Evolutionary conservation across 2,797 vertebrate genomes (phyloP), one percentile per base, ranked within the genome.

Genomic region (Chanos chanos): DNA sequence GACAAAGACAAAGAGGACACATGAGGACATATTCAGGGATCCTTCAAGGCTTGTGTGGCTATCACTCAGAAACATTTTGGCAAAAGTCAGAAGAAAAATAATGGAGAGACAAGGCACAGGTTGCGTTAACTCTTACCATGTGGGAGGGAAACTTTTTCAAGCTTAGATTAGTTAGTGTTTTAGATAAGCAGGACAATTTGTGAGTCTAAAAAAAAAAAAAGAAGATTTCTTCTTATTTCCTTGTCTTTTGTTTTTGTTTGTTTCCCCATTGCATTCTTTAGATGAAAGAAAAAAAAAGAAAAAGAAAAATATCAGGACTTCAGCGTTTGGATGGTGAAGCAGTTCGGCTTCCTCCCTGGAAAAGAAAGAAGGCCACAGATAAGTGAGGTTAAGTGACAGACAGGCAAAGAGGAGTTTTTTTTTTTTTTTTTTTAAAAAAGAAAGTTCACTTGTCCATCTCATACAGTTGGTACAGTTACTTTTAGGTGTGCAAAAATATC

Each of bases 311-410:
- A 19, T 33, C 18, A 61, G 74, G 78, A 70, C 77, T 80, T 97
- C 93, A 99, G 85, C 95, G 95, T 85, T 95, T 93, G 43, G 92
- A 84, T 58, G 95, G 94, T 53, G 96, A 97, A 66, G 94, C 88
- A 19, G 94, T 93, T 77, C 94, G 91, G 85, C 90, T 88, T 83
- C 94, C 89, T 86, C 96, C 94, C 80, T 85, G 65, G 18, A 64
- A 86, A 15, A 79, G 54, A 76, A 40, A 74, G 67, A 81, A 78
- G 59, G 19, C 81, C 45, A 71, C 16, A 71, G 1, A 22, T n/a
- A 24, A 15, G 2, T 7, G 22, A 16, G 27, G 28, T 5, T 40
- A 1, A 36, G 10, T 60, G 16, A 50, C 13, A 45, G 0, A n/a
- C n/a, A n/a, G n/a, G n/a, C n/a, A n/a, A n/a, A n/a, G n/a, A n/a